Evolutionary conservation across 2,113 vertebrate species (phyloP), one percentile per base, ranked within the genome.

Genomic region (Dipodomys merriami): DNA sequence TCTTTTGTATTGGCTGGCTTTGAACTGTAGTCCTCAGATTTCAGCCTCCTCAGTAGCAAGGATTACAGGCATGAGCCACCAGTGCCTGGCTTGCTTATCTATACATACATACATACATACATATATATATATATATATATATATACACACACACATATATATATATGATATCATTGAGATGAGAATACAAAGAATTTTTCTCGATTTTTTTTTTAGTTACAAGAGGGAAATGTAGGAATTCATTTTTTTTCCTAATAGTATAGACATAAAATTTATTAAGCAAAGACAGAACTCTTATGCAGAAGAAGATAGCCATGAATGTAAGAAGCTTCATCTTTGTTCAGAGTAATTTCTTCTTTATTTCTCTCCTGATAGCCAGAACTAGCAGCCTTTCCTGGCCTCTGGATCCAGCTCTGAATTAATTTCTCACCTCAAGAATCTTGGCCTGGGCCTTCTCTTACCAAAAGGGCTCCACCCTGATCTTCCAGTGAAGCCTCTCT

Each of bases 291-390:
- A 60, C 5, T 81, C 7, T 88, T 89, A 88, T 62, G 22, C 44
- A 89, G 29, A 91, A 30, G 27, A 81, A 82, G 39, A 46, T 87
- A 87, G 8, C 35, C 5, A 9, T 86, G 46, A 30, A 19, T 91
- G 12, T 67, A 90, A 8, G 71, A 94, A 86, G 53, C 25, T 88
- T 23, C 35, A 39, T 80, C 12, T 95, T 73, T 79, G 22, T 83
- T 94, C 29, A 80, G 15, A 92, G 80, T 94, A 88, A 94, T 91
- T 86, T 95, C 72, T 2, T 93, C 23, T 91, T 96, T 89, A 64
- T 7, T 57, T 94, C 33, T 96, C 27, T 92, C 39, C 25, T 79
- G 35, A 88, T 86, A 96, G 96, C 81, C 86, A 74, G 92, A 96
- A 81, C 91, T 95, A 92, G 60, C 71, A 92, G 44, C 44, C 46